A percentile compares a stretch with the other conserved stretches of the same genome.
Evolutionary conservation across 2,888 invertebrate species (phyloP).

Genomic region (Caradrina clavipalpis): DNA sequence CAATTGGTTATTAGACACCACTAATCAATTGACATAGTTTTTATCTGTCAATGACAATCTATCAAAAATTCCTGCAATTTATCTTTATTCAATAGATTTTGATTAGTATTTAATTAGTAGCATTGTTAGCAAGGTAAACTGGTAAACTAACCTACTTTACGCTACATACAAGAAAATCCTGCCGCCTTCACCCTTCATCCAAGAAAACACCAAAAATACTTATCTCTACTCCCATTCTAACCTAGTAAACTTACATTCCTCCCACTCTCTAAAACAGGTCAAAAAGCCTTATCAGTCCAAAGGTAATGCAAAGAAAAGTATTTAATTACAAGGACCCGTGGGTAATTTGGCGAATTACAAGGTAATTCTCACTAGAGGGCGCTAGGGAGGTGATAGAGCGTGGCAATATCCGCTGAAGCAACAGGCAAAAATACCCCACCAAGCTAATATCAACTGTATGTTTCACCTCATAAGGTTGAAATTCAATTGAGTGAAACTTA

Average conservation of each 20-base stretch:
- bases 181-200: too few species aligned
- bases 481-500: not conserved
- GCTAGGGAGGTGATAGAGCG: conserved; percentile 78
- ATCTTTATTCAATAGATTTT: too few species aligned
- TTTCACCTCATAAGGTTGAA: not conserved
- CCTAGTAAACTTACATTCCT: not conserved
- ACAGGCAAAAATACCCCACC: conserved; percentile 75
- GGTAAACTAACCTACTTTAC: too few species aligned
- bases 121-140: too few species aligned
- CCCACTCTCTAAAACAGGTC: conserved; percentile 24
- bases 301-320: conserved; percentile 71
- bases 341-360: conserved; percentile 88
- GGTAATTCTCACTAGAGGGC: conserved; percentile 84
- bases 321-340: conserved; percentile 85
- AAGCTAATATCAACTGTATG: conserved; percentile 30
- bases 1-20: too few species aligned
- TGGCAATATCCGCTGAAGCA: conserved; percentile 86
- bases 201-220: not conserved
- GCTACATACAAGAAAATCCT: too few species aligned
- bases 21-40: too few species aligned
- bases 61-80: too few species aligned
- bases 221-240: not conserved
- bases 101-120: too few species aligned
- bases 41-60: too few species aligned
- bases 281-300: conserved; percentile 47